These are phyloP conservation scores for Bubo bubo DNA, from an alignment of 2,113 vertebrate species.

Conservation along the genomic window DNA sequence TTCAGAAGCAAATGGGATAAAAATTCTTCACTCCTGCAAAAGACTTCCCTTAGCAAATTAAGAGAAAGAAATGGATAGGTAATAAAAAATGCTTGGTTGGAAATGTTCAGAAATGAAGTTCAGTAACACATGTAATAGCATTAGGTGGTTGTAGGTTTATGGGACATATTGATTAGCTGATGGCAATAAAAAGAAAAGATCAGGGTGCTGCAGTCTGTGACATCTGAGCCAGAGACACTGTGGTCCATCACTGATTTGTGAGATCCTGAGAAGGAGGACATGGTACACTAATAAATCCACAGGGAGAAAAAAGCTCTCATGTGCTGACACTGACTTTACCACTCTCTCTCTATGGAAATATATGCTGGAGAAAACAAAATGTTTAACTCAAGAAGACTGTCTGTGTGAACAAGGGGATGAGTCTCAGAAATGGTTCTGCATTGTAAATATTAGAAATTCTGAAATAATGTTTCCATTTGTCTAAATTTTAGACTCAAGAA, in stretches of 20 bases:
- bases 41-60: slow-evolving; percentile 1
- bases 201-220: neutral
- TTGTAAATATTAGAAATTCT: neutral
- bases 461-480: neutral
- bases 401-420: neutral
- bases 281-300: neutral
- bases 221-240: neutral
- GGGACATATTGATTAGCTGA: neutral
- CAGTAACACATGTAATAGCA: neutral
- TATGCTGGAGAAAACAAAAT: neutral
- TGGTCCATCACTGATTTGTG: neutral
- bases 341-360: neutral
- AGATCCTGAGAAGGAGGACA: neutral
- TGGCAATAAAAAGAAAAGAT: slow-evolving; percentile 3
- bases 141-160: neutral
- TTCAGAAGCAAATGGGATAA: neutral
- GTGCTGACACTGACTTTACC: neutral
- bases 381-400: neutral
- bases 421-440: neutral
- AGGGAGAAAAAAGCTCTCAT: neutral
- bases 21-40: neutral
- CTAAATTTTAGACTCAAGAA: neutral
- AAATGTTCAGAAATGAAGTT: slow-evolving; percentile 35
- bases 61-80: neutral
- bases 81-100: slow-evolving; percentile 46